A percentile compares a stretch with the other conserved stretches of the same genome.
These are phyloP conservation scores for Pediacus dermestoides DNA, from an alignment of 2,888 invertebrate species.

Conservation along the genomic window DNA sequence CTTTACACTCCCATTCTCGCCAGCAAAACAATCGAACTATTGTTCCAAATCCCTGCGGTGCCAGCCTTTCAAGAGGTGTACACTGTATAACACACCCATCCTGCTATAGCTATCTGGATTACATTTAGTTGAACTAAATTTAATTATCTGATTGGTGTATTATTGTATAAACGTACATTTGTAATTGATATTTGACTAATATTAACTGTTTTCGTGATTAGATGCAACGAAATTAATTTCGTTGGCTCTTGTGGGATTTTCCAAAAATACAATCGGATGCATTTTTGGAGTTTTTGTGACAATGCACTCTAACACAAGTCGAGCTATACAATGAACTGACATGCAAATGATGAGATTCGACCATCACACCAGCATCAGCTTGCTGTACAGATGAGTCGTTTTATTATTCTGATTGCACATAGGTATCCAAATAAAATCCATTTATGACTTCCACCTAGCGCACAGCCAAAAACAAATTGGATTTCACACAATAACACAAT, in stretches of 20 bases:
- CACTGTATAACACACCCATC: no score
- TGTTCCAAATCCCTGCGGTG: slow-evolving; percentile 31
- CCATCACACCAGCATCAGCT: background rate
- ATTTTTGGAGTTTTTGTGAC: no score
- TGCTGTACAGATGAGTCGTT: slow-evolving; percentile 1
- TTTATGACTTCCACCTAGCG: slow-evolving; percentile 36
- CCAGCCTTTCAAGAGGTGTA: slow-evolving; percentile 24
- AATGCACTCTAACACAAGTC: no score
- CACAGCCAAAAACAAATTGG: slow-evolving; percentile 31
- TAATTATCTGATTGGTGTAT: no score
- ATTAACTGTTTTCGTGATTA: no score
- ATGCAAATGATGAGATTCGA: slow-evolving; percentile 9
- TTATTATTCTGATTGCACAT: slow-evolving; percentile 28
- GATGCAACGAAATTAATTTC: no score
- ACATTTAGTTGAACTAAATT: slow-evolving; percentile 24
- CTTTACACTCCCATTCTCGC: slow-evolving; percentile 18
- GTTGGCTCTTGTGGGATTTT: no score
- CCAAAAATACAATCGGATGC: no score
- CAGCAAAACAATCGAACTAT: slow-evolving; percentile 29
- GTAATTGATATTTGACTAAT: no score
- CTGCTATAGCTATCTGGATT: slow-evolving; percentile 25
- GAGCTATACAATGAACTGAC: no score
- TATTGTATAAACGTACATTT: no score
- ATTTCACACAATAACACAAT: slow-evolving; percentile 29
- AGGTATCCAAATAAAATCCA: slow-evolving; percentile 36